These are phyloP conservation scores for Drosophila bunnanda DNA, from an alignment of 2,888 invertebrate genomes.

Conservation along the genomic window DNA sequence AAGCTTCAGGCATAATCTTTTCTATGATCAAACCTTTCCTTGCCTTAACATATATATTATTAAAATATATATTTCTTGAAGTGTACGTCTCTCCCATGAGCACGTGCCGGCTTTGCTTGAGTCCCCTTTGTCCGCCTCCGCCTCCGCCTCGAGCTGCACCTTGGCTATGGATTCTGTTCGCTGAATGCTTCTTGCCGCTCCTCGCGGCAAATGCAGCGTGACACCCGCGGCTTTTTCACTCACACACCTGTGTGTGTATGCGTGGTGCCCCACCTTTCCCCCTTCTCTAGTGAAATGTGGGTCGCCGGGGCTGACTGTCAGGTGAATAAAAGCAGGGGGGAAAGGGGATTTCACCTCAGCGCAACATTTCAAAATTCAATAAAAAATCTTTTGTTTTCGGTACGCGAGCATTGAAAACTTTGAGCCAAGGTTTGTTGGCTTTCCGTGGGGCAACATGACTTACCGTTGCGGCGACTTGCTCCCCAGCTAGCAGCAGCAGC, in stretches of 20 bases:
- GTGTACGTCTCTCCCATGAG: conserved; percentile 14
- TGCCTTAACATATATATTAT: not conserved
- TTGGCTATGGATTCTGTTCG: conserved; percentile 39
- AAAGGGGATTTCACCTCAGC: conserved; percentile 26
- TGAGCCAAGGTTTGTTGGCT: conserved; percentile 68
- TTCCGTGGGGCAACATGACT: conserved; percentile 60
- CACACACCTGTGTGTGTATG: conserved; percentile 23
- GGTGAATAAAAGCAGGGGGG: not conserved
- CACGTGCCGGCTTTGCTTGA: conserved; percentile 55
- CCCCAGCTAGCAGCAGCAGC: not conserved
- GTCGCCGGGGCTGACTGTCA: conserved; percentile 15
- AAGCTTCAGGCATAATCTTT: too few relatives aligned
- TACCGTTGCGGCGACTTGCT: conserved; percentile 25
- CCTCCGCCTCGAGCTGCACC: conserved; percentile 37
- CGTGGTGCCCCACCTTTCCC: not conserved
- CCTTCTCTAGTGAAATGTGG: conserved; percentile 38
- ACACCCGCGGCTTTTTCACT: conserved; percentile 73
- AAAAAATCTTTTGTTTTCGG: conserved; percentile 79
- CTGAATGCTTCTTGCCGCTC: conserved; percentile 20
- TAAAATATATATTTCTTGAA: not conserved
- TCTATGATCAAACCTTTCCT: not conserved
- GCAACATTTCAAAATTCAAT: conserved; percentile 72
- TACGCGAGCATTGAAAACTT: conserved; percentile 72
- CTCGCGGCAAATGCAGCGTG: conserved; percentile 69
- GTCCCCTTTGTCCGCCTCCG: conserved; percentile 4